Evolutionary conservation across 2,113 vertebrate genomes (phyloP).

Genomic region (Heterotis niloticus): DNA sequence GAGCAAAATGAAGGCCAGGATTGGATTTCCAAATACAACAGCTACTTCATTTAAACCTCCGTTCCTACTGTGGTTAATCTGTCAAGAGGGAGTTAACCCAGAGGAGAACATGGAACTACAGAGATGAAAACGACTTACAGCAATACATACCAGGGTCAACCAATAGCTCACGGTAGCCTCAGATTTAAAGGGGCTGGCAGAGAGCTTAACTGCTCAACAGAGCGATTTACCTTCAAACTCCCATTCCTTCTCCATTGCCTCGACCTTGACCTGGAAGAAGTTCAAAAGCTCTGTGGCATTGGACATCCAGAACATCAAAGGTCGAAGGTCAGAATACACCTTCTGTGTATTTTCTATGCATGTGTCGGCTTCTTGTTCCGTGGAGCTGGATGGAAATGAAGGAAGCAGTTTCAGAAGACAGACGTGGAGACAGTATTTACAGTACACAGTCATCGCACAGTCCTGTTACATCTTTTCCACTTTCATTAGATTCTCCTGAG

Average conservation of each 20-base stretch:
- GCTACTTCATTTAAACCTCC: too few species aligned
- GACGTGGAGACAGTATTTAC: too few species aligned
- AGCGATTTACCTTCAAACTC: slow-evolving; percentile 79
- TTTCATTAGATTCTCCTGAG: too few species aligned
- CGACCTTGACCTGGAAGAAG: slow-evolving; percentile 83
- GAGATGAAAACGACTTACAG: neutral
- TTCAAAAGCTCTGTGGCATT: slow-evolving; percentile 89
- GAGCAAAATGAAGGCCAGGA: neutral
- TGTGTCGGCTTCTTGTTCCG: slow-evolving; percentile 66
- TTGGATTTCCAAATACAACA: too few species aligned
- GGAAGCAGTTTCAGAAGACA: too few species aligned
- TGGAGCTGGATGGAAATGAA: slow-evolving; percentile 48
- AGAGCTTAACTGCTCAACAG: too few species aligned
- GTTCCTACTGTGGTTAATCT: neutral
- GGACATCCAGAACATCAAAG: slow-evolving; percentile 90
- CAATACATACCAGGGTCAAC: too few species aligned
- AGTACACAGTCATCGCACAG: too few species aligned
- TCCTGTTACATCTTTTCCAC: too few species aligned
- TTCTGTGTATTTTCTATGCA: slow-evolving; percentile 68
- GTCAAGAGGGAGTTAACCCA: neutral
- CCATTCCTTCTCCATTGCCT: slow-evolving; percentile 83
- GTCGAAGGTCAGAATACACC: slow-evolving; percentile 78
- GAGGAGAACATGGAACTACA: neutral
- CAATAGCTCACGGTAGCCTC: too few species aligned
- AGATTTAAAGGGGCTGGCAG: too few species aligned